Conservation (phyloP, 2,888 invertebrate species). For the Nomada flava region DNA sequence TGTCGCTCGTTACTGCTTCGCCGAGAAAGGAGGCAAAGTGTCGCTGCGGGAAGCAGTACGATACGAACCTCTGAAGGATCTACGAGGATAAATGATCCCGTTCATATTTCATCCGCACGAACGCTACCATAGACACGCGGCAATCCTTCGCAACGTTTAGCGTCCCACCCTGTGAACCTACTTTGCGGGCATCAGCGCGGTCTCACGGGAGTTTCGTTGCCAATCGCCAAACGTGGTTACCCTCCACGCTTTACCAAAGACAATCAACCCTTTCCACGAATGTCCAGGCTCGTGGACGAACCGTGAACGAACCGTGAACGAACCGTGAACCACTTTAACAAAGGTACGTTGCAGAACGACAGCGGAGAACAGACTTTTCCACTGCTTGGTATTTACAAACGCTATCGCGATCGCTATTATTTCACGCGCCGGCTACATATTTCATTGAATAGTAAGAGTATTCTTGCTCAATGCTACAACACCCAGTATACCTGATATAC, state of each 20-base stretch:
- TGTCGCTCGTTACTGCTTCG: background rate
- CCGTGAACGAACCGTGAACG: too few relatives aligned
- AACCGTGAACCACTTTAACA: background rate
- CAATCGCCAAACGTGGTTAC: conserved; percentile 7
- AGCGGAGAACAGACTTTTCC: too few relatives aligned
- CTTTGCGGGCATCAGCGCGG: conserved; percentile 1
- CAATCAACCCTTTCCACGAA: background rate
- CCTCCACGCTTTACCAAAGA: background rate
- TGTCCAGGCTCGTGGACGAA: background rate
- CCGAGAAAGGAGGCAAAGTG: conserved; percentile 12
- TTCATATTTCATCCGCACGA: background rate
- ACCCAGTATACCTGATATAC: too few relatives aligned
- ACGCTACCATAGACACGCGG: background rate
- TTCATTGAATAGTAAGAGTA: too few relatives aligned
- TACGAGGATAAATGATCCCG: conserved; percentile 7
- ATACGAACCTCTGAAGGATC: background rate
- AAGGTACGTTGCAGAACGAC: conserved; percentile 6
- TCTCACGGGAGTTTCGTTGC: background rate
- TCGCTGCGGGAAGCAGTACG: conserved; percentile 16
- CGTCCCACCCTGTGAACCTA: conserved; percentile 2
- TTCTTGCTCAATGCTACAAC: too few relatives aligned
- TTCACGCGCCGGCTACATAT: too few relatives aligned
- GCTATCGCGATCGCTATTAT: too few relatives aligned
- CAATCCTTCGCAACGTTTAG: background rate
- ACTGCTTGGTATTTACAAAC: too few relatives aligned